Base-by-base conservation (phyloP, 2,888 invertebrate genomes). In the Sisyra terminalis region DNA sequence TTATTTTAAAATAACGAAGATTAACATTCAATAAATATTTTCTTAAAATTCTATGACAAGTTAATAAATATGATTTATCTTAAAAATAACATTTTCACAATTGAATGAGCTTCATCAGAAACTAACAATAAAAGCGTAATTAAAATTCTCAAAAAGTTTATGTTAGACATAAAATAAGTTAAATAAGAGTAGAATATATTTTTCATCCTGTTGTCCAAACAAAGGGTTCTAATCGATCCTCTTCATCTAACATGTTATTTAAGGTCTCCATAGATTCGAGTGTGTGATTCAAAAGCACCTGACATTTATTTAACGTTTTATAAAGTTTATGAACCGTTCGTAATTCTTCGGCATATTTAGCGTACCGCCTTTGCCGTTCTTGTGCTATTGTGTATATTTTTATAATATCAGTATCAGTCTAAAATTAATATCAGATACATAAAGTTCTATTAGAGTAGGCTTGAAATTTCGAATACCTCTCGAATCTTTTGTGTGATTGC, bases 221-320 rank as follows among this genome's bases (percentile, higher is more conserved):
- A 56, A 93, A 92, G 0, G 90, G 86, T 56, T 90, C 87, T 32
- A 94, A 62, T 10, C 87, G 71, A 50, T 88, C 84, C 13, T 82
- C 80, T 39, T 80, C 71, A 17, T 90, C 89, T 29, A 94, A 64
- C 48, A 81, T 63, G 52, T 80, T 76, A 55, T 94, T 94, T 36
- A 94, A 67, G 11, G 79, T 75, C 56, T 92, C 89, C 56, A 90
- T 71, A 39, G 84, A 83, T 56, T 85, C 88, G 1, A 92, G 62
- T 1, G 86, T 85, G 64, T 88, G 82, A 59, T 85, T 84, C 13
- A 94, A 66, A 43, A 84, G 63, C 44, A 79, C 76, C 57, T 87
- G 83, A 55, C 90, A 88, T 17, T 84, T 69, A 30, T 79, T 78
- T 42, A 94, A 61, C 54, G 88, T 85, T 52, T 84, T 78, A 0